phyloP scores from a whole-genome alignment of 2,797 vertebrate species.

The Trachurus trachurus region DNA sequence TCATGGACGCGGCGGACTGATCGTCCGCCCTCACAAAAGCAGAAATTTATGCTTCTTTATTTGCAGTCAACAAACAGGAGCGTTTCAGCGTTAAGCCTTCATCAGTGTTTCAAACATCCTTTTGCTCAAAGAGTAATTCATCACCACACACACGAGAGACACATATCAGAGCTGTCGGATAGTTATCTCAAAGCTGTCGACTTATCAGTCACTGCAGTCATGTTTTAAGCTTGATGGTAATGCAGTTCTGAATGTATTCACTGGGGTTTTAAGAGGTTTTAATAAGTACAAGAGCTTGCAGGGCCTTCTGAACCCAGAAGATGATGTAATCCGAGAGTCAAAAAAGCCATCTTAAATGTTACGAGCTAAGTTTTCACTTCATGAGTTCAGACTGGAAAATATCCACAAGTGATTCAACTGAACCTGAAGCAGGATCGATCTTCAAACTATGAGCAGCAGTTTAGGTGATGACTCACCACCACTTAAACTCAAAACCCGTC shows the following conservation, averaged over 20 bases:
- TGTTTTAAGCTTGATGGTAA: slow-evolving; percentile 41
- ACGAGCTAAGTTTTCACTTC: slow-evolving; percentile 39
- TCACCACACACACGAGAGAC: slow-evolving; percentile 19
- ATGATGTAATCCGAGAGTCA: slow-evolving; percentile 46
- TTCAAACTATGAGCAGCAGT: slow-evolving; percentile 26
- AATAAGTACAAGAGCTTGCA: slow-evolving; percentile 47
- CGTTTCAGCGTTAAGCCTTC: slow-evolving; percentile 26
- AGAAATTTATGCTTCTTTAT: slow-evolving; percentile 45
- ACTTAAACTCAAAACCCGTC: slow-evolving; percentile 20
- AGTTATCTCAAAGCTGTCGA: slow-evolving; percentile 49
- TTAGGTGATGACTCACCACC: slow-evolving; percentile 48
- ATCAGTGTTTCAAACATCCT: slow-evolving; percentile 50
- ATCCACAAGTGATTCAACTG: slow-evolving; percentile 30
- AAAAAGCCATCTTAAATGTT: slow-evolving; percentile 36
- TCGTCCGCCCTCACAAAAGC: slow-evolving; percentile 24
- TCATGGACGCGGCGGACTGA: slow-evolving; percentile 17
- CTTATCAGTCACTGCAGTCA: slow-evolving; percentile 44
- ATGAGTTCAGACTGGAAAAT: slow-evolving; percentile 46
- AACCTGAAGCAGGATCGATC: slow-evolving; percentile 29
- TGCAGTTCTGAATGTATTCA: slow-evolving; percentile 56
- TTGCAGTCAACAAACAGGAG: slow-evolving; percentile 38
- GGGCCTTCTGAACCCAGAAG: slow-evolving; percentile 40
- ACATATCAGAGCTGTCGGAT: slow-evolving; percentile 25
- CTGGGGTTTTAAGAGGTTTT: slow-evolving; percentile 43
- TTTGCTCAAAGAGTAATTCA: slow-evolving; percentile 34